phyloP scores from a whole-genome alignment of 2,797 vertebrate species.

The Mastacembelus armatus region DNA sequence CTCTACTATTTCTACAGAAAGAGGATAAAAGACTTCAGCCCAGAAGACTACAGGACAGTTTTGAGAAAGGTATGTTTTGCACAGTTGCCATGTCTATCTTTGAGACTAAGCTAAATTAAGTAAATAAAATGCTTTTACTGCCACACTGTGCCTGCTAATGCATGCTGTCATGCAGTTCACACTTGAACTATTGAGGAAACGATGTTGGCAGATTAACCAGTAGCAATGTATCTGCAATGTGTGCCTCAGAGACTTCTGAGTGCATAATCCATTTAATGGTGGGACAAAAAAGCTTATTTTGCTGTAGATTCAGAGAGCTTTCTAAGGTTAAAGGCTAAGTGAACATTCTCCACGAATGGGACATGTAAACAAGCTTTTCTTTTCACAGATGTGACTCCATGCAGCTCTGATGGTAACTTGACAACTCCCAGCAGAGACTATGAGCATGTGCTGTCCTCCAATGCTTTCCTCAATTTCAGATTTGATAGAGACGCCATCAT shows the following conservation, averaged over 20 bases:
- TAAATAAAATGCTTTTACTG: no score
- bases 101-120: background rate
- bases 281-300: no score
- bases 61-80: conserved; percentile 87
- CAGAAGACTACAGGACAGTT: conserved; percentile 92
- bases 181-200: no score
- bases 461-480: conserved; percentile 93
- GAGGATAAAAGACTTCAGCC: conserved; percentile 91
- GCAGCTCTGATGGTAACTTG: conserved; percentile 76
- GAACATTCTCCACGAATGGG: background rate
- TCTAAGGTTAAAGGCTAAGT: background rate
- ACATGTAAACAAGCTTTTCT: conserved; percentile 3
- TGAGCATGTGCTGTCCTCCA: conserved; percentile 88
- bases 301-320: no score
- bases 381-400: conserved; percentile 69
- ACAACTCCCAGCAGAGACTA: conserved; percentile 81
- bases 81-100: background rate
- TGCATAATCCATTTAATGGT: no score
- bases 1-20: conserved; percentile 82
- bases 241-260: no score
- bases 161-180: no score
- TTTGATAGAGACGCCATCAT: conserved; percentile 96
- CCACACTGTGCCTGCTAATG: no score
- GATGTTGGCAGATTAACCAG: no score
- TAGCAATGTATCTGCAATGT: no score